Base-by-base conservation (phyloP, 2,888 invertebrate species). In the Thereva unica region DNA sequence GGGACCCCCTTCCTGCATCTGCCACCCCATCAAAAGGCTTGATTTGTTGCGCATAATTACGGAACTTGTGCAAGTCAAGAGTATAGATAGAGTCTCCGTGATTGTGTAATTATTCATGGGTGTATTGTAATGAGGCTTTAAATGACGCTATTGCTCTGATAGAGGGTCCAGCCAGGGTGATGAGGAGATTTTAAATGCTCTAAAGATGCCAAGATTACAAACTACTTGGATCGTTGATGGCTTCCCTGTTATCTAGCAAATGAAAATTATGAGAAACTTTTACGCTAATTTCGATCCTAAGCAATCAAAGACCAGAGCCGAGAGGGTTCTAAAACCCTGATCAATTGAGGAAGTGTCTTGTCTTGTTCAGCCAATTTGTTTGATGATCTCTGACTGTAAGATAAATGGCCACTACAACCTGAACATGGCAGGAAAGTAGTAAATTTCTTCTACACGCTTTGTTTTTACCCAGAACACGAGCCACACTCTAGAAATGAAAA, bases 21-120 rank as follows among this genome's bases (percentile, higher is more conserved):
- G 2, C 23, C 23, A 23, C 23, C 23, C 23, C 23, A 23, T 23
- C 23, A 23, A 23, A 23, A 23, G 42, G 41, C 40, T 55, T 64
- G 64, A 64, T 64, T 64, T 64, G 64, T 54, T 64, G 64, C 64
- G 37, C 40, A 41, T 64, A 64, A 64, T 64, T 64, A 64, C 64
- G 37, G 23, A 54, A 54, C 55, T 52, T 64, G 64, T 54, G 45
- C 44, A 64, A 55, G 54, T 41, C 23, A 23, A 23, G 23, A 23
- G 23, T 23, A 23, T 23, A 23, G 23, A 12, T 54, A 35, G 40
- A 45, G 45, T 12, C n/a, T 45, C 35, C 40, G 8, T 45, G 64
- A 55, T 64, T 52, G 52, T 47, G 54, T 64, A 64, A 64, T 64
- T 64, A 64, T 64, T 64, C 64, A 54, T 45, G 64, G 45, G 47